Evolutionary conservation across 2,888 invertebrate genomes (phyloP), one percentile per base, ranked within the genome.

Genomic region (Copidosoma aretas): DNA sequence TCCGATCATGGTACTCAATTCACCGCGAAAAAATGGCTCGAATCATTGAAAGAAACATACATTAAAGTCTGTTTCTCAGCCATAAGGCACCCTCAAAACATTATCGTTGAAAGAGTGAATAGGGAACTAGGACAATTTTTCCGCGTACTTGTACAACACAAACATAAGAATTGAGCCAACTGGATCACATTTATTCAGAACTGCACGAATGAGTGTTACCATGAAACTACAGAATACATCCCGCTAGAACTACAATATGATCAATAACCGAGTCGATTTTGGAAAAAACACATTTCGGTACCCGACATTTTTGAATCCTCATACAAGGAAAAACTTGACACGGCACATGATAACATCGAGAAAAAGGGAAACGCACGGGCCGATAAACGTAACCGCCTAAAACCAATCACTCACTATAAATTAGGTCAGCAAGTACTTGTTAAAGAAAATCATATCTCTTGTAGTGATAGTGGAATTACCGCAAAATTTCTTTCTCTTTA

Each of bases 1-100:
- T 51, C 15, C 4, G 68, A 64, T 32, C 68, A 64, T n/a, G 64
- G 53, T 1, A 63, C 64, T 0, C 64, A 65, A 41, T 65, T 65
- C 19, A 69, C 65, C 1, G 46, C 62, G 0, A 22, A 41, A 1
- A 1, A 2, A 0, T 69, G 69, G 65, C 4, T 10, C 15, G 21
- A 43, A 0, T 25, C 32, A 10, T 19, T 70, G 0, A 15, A 32
- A 2, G 21, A 52, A 0, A 58, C 52, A n/a, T 46, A 19, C 0
- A 65, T 67, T 1, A 10, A 41, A 0, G 10, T 14, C 0, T 14
- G 17, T 4, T 60, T 53, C 51, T 15, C 60, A 10, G n/a, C 60
- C 17, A 53, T 59, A 0, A 24, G 53, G 41, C 65, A 65, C n/a
- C 60, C 65, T n/a, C 1, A 22, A 41, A 8, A 1, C 32, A 1